Evolutionary conservation across 1,140 invertebrate species (phyloP), one percentile per base, ranked within the genome.

Genomic region (Habropoda laboriosa): DNA sequence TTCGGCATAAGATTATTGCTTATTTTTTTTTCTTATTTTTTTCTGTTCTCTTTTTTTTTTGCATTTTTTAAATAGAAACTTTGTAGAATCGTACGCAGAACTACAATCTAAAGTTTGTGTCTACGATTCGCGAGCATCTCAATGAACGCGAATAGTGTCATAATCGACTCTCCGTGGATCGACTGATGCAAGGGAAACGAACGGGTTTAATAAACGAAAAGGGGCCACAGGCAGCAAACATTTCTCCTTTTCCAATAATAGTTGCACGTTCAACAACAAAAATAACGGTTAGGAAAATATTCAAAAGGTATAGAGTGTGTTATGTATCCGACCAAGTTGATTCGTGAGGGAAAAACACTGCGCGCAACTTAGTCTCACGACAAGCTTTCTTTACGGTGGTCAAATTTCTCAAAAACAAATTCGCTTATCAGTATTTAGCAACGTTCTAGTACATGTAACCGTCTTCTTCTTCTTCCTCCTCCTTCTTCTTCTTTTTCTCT

Each of bases 1-100:
- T 63, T 72, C 60, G 64, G 77, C 77, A 35, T 72, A 73, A 53
- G 68, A 60, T 70, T 71, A 78, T 71, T 71, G 75, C 75, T 78
- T 61, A 16, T 55, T 76, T 21, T 30, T 40, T 32, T 57, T 16
- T 27, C 30, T 32, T 49, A 6, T 12, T 35, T 51, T 51, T 47
- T 64, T 42, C 27, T 30, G 27, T 47, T 45, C 30, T 45, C n/a
- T 66, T 45, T n/a, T 42, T 35, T 13, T 32, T n/a, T n/a, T n/a
- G n/a, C n/a, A n/a, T n/a, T n/a, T 49, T 70, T 78, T 49, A 32
- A 51, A 78, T 78, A 78, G 66, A 71, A 71, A 78, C 57, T 71
- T 60, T 49, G 55, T 58, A 71, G 42, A 78, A 78, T 78, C 55
- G 35, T 78, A 78, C 66, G 75, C 45, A 60, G 32, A 78, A 60